phyloP scores from a whole-genome alignment of 92 coral and sea anemone species.

The Paramuricea clavata region DNA sequence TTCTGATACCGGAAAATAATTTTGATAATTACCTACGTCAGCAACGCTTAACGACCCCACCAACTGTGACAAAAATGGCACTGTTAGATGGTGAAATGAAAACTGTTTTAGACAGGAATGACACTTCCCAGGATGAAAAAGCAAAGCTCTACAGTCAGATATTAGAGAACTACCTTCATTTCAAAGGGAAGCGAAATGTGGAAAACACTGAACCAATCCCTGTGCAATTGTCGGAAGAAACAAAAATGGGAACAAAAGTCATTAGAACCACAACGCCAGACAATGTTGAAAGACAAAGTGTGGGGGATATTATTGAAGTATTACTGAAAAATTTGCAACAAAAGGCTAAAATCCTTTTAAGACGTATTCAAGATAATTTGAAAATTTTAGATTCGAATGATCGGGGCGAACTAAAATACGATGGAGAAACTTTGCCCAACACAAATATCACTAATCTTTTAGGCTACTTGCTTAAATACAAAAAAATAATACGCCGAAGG shows the following conservation, averaged over 20 bases:
- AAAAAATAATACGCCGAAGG: no score
- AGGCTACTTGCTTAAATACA: not conserved
- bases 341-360: not conserved
- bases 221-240: not conserved
- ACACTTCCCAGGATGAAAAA: constrained; percentile 1
- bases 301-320: not conserved
- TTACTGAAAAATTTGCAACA: not conserved
- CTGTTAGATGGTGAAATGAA: constrained; percentile 14
- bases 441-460: constrained; percentile 37
- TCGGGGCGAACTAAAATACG: constrained; percentile 25
- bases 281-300: no score
- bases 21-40: no score
- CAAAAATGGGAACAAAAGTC: not conserved
- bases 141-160: constrained; percentile 24
- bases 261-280: not conserved
- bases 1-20: no score
- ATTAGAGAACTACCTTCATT: constrained; percentile 26
- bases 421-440: constrained; percentile 20
- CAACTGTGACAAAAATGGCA: constrained; percentile 19
- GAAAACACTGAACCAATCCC: not conserved
- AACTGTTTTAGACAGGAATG: not conserved
- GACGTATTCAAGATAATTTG: not conserved
- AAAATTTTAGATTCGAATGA: constrained; percentile 7
- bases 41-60: constrained; percentile 23
- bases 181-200: not conserved